These are phyloP conservation scores for Drosophila nikananu DNA, from an alignment of 1,140 invertebrate genomes.

Conservation along the genomic window DNA sequence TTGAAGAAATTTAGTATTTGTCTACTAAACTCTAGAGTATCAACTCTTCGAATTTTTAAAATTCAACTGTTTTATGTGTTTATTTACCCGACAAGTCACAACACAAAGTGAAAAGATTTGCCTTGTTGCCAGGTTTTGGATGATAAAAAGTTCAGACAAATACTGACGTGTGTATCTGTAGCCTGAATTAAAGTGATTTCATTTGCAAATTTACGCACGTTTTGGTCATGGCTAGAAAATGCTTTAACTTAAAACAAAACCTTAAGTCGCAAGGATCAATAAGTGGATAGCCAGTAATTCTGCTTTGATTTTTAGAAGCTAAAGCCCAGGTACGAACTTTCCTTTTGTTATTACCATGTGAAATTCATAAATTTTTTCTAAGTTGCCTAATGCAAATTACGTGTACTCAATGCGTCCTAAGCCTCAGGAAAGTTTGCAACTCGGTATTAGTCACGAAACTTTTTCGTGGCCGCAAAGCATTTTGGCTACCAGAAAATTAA, in stretches of 20 bases:
- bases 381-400: slow-evolving; percentile 3
- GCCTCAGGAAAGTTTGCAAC: neutral
- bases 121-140: neutral
- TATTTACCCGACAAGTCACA: neutral
- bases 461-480: neutral
- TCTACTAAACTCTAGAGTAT: neutral
- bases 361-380: neutral
- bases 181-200: neutral
- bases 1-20: neutral
- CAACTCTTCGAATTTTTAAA: neutral
- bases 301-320: neutral
- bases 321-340: neutral
- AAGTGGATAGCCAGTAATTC: neutral
- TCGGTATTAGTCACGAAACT: neutral
- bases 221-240: neutral
- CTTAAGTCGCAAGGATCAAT: neutral
- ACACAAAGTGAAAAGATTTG: neutral
- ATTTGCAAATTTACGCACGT: slow-evolving; percentile 6
- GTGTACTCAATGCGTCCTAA: neutral
- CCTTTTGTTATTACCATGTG: neutral
- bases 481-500: slow-evolving; percentile 14
- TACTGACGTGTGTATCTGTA: neutral
- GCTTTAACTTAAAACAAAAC: neutral
- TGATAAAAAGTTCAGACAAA: neutral
- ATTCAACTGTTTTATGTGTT: neutral